Evolutionary conservation across 2,113 vertebrate species (phyloP).

Genomic region (Astatoreochromis straeleni): DNA sequence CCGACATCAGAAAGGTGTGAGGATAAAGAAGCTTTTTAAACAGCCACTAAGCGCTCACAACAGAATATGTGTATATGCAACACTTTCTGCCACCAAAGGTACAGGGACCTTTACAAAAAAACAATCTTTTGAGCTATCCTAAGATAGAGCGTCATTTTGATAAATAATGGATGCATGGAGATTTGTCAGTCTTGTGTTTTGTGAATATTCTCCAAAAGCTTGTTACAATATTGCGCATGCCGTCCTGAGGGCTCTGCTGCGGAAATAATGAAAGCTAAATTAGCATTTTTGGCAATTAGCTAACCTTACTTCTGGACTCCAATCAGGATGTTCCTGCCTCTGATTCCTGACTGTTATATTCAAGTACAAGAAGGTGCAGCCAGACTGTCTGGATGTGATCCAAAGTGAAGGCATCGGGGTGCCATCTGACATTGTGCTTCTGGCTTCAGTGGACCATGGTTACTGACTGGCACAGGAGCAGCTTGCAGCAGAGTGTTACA

Average conservation of each 20-base stretch:
- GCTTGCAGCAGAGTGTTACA: background rate
- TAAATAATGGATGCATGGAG: background rate
- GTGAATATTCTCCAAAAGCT: background rate
- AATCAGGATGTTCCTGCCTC: background rate
- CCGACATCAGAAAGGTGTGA: background rate
- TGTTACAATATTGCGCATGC: background rate
- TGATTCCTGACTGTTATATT: background rate
- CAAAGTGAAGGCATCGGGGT: background rate
- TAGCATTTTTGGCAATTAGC: background rate
- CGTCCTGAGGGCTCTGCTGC: background rate
- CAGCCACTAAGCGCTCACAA: background rate
- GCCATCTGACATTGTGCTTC: constrained; percentile 27
- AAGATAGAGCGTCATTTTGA: background rate
- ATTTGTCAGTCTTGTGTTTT: background rate
- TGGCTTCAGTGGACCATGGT: constrained; percentile 37
- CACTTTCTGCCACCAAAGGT: background rate
- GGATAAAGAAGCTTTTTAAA: background rate
- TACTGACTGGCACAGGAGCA: background rate
- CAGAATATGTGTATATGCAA: background rate
- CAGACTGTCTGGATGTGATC: constrained; percentile 31
- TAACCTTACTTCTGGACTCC: background rate
- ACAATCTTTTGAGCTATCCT: background rate
- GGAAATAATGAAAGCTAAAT: background rate
- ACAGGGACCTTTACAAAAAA: background rate
- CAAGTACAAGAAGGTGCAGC: background rate